These are phyloP conservation scores for Xiphophorus maculatus DNA, from an alignment of 2,113 vertebrate genomes.

Conservation along the genomic window DNA sequence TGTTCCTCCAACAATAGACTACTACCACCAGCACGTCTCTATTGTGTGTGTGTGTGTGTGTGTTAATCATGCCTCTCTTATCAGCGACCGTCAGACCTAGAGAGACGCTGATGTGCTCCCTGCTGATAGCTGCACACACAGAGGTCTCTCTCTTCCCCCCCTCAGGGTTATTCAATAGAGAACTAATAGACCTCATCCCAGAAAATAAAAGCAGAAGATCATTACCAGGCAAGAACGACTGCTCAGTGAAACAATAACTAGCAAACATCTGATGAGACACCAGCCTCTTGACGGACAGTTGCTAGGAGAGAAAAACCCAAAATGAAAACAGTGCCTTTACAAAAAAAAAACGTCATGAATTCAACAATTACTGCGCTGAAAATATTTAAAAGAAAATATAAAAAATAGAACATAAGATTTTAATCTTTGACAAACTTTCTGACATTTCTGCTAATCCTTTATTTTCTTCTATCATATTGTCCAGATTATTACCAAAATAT, in stretches of 20 bases:
- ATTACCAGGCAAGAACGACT: constrained; percentile 59
- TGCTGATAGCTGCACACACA: constrained; percentile 70
- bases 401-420: neutral
- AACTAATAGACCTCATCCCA: constrained; percentile 72
- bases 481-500: neutral
- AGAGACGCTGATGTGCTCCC: constrained; percentile 74
- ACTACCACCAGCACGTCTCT: constrained; percentile 40
- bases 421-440: neutral
- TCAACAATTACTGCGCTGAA: constrained; percentile 13
- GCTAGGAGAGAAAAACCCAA: constrained; percentile 19
- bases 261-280: constrained; percentile 58
- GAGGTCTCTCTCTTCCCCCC: constrained; percentile 57
- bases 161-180: constrained; percentile 67
- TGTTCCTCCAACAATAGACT: constrained; percentile 72
- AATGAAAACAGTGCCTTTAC: neutral
- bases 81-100: constrained; percentile 78
- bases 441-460: neutral
- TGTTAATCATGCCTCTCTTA: constrained; percentile 75
- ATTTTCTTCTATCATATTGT: neutral
- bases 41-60: constrained; percentile 31
- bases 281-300: constrained; percentile 45
- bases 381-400: constrained; percentile 9
- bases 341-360: constrained; percentile 4
- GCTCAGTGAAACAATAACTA: constrained; percentile 39
- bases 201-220: constrained; percentile 72